Evolutionary conservation across 92 coral and sea anemone species (phyloP).

Genomic region (Virgularia gustaviana): DNA sequence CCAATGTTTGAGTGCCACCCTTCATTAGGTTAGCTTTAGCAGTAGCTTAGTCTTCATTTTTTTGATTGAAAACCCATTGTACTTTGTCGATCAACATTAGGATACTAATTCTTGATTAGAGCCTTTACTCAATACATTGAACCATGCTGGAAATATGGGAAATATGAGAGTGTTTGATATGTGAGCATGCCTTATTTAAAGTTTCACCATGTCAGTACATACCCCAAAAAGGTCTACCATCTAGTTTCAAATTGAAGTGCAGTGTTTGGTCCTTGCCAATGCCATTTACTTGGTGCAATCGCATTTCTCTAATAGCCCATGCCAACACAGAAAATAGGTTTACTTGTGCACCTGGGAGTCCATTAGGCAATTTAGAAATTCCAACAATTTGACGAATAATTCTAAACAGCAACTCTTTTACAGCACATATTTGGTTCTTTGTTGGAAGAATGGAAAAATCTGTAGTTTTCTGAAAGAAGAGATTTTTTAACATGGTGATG

Average conservation of each 20-base stretch:
- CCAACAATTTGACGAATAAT: constrained; percentile 7
- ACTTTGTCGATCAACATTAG: too few relatives aligned
- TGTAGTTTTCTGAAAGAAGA: constrained; percentile 12
- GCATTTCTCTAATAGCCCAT: constrained; percentile 29
- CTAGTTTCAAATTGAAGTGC: constrained; percentile 29
- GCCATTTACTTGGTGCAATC: constrained; percentile 17
- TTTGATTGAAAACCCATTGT: too few relatives aligned
- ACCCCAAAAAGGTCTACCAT: constrained; percentile 38
- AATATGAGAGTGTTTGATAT: too few relatives aligned
- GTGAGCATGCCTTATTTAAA: too few relatives aligned
- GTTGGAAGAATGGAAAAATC: constrained; percentile 15
- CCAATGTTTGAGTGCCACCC: too few relatives aligned
- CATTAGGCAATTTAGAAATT: constrained; percentile 13
- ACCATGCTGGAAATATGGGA: too few relatives aligned
- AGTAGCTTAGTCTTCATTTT: too few relatives aligned
- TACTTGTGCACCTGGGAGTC: constrained; percentile 14
- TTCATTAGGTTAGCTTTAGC: too few relatives aligned
- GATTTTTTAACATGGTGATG: neutral
- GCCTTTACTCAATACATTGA: too few relatives aligned
- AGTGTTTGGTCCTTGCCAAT: constrained; percentile 1
- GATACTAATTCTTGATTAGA: too few relatives aligned
- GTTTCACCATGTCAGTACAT: neutral
- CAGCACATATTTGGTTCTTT: constrained; percentile 20
- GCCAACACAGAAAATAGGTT: constrained; percentile 4
- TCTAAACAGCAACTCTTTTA: constrained; percentile 4